Evolutionary conservation across 2,113 vertebrate genomes (phyloP), one percentile per base, ranked within the genome.

Genomic region (Paraplagusia blochii): DNA sequence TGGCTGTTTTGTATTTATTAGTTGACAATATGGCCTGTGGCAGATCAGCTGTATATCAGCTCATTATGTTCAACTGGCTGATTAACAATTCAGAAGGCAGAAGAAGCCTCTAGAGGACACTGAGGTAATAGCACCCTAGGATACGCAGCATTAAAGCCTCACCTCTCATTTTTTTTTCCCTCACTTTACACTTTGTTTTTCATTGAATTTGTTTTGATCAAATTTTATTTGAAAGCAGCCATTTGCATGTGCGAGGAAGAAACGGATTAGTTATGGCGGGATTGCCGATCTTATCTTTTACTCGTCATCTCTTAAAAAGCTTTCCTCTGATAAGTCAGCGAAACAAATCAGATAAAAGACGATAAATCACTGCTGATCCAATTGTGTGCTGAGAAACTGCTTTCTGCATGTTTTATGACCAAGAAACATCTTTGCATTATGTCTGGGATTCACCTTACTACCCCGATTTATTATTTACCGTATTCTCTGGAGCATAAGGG

Each of bases 1-100:
- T 63, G 19, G 35, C 44, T 40, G 36, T 73, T 74, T 53, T 35
- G 66, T 85, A 81, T 88, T 89, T 80, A 82, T 66, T 72, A 66
- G 70, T 80, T 75, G 54, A 59, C 78, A 69, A 66, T 79, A 57
- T 72, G 22, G 62, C 72, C 29, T 34, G 67, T 18, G 63, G 80
- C 75, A 55, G 16, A 73, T 51, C 66, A 52, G 61, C 47, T 43
- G 33, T 38, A 49, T 66, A 77, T 66, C 54, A 77, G 81, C 72
- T 78, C 74, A 78, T 74, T 67, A 85, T 69, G 77, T 80, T 81
- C 76, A 45, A 51, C 62, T 55, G 33, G 34, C 75, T 74, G 57
- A 75, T 83, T 86, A 81, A 87, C 78, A 79, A 83, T 84, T 79
- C 70, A 85, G 42, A 44, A 77, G 66, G 50, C 51, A 64, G 71